Evolutionary conservation across 2,888 invertebrate species (phyloP).

Genomic region (Corbicula japonica): DNA sequence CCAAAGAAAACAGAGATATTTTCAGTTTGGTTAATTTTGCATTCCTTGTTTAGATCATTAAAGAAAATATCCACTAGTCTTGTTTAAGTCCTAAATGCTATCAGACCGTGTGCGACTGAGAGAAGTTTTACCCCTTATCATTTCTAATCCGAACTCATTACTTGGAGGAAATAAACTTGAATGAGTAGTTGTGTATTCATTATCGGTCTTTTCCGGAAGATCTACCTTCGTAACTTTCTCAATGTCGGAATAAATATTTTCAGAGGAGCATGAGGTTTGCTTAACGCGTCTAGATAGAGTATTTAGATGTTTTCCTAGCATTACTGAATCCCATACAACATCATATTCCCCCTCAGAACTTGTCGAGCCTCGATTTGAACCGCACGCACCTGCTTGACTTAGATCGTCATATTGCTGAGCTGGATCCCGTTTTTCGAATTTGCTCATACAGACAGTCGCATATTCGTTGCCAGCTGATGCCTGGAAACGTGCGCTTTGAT

Average conservation of each 20-base stretch:
- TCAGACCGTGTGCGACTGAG: conserved; percentile 42
- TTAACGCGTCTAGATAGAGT: conserved; percentile 10
- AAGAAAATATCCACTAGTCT: too few species aligned
- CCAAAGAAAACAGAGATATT: too few species aligned
- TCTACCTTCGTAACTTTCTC: conserved; percentile 44
- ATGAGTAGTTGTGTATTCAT: conserved; percentile 38
- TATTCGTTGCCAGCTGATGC: conserved; percentile 57
- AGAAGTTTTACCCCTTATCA: conserved; percentile 13
- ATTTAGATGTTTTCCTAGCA: conserved; percentile 43
- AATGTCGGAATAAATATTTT: conserved; percentile 61
- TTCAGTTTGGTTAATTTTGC: too few species aligned
- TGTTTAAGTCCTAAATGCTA: too few species aligned
- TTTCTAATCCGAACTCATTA: conserved; percentile 37
- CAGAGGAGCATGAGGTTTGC: conserved; percentile 37
- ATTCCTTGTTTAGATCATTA: too few species aligned
- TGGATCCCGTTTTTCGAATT: conserved; percentile 7
- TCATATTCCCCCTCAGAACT: conserved; percentile 66
- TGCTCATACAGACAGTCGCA: conserved; percentile 52
- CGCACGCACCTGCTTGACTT: conserved; percentile 36
- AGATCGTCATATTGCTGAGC: conserved; percentile 13
- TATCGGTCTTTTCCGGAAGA: conserved; percentile 35
- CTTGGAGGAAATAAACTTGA: conserved; percentile 41
- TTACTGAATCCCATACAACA: conserved; percentile 64
- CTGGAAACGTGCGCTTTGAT: conserved; percentile 17
- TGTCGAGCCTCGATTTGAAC: conserved; percentile 45